Base-by-base conservation (phyloP, 2,888 invertebrate genomes). In the Julus scanicus region DNA sequence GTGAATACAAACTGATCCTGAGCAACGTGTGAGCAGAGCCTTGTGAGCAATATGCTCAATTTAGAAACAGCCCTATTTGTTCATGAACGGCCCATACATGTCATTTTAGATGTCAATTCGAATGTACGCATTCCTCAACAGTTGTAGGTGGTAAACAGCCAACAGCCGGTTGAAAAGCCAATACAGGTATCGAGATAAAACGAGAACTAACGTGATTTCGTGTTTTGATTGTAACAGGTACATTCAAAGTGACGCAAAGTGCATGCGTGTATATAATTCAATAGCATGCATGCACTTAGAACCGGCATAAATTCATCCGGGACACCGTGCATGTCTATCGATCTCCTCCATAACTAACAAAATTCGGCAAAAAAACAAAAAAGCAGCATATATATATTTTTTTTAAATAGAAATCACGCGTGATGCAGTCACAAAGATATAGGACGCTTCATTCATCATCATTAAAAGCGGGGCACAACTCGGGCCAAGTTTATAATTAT, bases 401-500 rank as follows among this genome's bases (percentile, higher is more conserved):
- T 80, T 80, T 63, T 63, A 4, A 80, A 37, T 80, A 29, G 37
- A 80, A 80, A 80, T 80, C 80, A 80, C 80, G 80, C 80, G 80
- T 80, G 80, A 80, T 80, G 80, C 20, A 80, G 20, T 80, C 37
- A 20, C 37, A 11, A 37, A 80, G 80, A 80, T 80, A 80, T 29
- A 13, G 80, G 80, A 80, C 80, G 80, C 37, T 80, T 80, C 80
- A 80, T 80, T 80, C 80, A 80, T 80, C 80, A 80, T 80, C 80
- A 80, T 80, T 80, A 80, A 80, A 80, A 80, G 37, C 80, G 13
- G 80, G 80, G 71, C 20, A 20, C 71, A 71, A 20, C 71, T 71
- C 71, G 71, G 80, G 80, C 80, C 80, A 80, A 80, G 37, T 80
- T 80, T 80, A 80, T 80, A 80, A 80, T 80, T 37, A 80, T 80